phyloP scores from a whole-genome alignment of 2,797 vertebrate genomes.

The Acipenser transmontanus region DNA sequence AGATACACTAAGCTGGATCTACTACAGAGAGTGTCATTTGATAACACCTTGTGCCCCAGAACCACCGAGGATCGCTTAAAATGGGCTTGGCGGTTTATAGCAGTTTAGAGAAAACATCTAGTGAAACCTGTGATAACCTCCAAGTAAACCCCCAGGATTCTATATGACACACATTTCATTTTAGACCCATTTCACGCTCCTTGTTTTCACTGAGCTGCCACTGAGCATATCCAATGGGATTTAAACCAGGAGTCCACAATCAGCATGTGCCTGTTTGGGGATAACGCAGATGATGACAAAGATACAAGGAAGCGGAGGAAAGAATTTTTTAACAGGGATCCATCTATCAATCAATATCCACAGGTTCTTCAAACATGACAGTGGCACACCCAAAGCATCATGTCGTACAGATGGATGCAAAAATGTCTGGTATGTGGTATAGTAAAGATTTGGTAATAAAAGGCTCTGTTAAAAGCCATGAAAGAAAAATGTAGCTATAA shows the following conservation, averaged over 20 bases:
- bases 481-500: too few relatives aligned
- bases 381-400: too few relatives aligned
- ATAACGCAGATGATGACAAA: too few relatives aligned
- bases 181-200: conserved; percentile 12
- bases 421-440: too few relatives aligned
- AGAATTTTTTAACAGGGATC: too few relatives aligned
- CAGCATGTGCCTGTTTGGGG: neutral
- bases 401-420: too few relatives aligned
- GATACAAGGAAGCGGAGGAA: too few relatives aligned
- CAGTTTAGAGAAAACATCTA: conserved; percentile 29
- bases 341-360: too few relatives aligned
- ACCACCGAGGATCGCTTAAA: conserved; percentile 26
- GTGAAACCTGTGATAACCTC: conserved; percentile 29
- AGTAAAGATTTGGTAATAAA: too few relatives aligned
- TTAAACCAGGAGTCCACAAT: conserved; percentile 14
- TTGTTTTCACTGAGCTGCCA: conserved; percentile 15
- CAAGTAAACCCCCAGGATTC: conserved; percentile 30
- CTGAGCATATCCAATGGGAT: conserved; percentile 11
- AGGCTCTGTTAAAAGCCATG: too few relatives aligned
- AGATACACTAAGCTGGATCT: conserved; percentile 15
- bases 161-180: conserved; percentile 29
- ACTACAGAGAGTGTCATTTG: conserved; percentile 14
- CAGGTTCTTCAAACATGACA: too few relatives aligned
- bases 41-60: conserved; percentile 23
- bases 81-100: conserved; percentile 36